Base-by-base conservation (phyloP, 30 jellyfish, hydroid and myxozoan species). In the Chrysaora quinquecirrha region DNA sequence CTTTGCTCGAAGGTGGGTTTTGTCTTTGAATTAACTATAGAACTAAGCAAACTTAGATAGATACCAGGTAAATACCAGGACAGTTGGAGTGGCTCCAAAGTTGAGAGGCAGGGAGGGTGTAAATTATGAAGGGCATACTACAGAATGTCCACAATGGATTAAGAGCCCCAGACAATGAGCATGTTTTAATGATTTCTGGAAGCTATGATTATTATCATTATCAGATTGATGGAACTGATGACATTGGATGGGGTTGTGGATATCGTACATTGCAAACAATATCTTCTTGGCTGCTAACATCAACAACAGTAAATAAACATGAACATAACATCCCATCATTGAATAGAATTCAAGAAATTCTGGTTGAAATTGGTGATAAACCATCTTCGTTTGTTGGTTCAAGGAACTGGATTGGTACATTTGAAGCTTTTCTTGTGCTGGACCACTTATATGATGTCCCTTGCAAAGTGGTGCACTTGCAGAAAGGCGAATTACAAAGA, bases 201-300 rank as follows among this genome's bases (percentile, higher is more conserved):
- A 21, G 29, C 18, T 86, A 86, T 43, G 32, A 43, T 31, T 75
- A 64, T 76, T 86, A 86, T 65, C 96, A 86, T 75, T 86, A 86
- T 52, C 29, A n/a, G 34, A 73, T 66, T 24, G 96, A 86, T 86
- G 85, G 89, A 16, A 30, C 48, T n/a, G 64, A 86, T 50, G 96
- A 86, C 56, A 54, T 64, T 21, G 95, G 97, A 32, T 88, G 97
- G 97, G 97, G 97, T 0, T 88, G 97, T 62, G 97, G 97, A 18
- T 88, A 88, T 35, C 79, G 95, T 18, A 79, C 97, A 0, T 71
- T 88, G 64, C 97, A 88, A 62, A 88, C 97, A 56, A 81, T 88
- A 4, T 73, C 86, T 56, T 88, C 97, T 1, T 88, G 97, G 97
- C 22, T 88, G 16, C 30, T 3, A 50, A 7, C 52, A 34, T 47